Conservation (phyloP, 2,113 vertebrate genomes). For the Pelvicachromis taeniatus region DNA sequence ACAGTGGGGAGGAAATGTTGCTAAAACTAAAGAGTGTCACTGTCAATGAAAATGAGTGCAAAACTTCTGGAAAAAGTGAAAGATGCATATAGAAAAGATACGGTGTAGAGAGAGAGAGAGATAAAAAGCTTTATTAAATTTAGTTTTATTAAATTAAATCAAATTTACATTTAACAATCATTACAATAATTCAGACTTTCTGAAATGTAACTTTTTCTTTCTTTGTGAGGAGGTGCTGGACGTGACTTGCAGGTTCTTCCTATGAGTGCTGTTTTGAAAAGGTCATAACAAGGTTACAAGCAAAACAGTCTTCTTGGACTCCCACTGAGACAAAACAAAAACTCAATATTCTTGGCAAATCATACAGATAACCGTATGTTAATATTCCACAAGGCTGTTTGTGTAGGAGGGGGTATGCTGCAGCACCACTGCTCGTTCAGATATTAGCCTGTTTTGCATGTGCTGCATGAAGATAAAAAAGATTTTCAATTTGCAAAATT, state of each 20-base stretch:
- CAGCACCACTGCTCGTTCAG: neutral
- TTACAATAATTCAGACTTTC: neutral
- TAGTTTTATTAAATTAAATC: neutral
- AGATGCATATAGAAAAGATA: neutral
- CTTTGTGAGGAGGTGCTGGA: neutral
- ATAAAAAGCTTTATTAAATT: neutral
- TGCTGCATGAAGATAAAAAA: neutral
- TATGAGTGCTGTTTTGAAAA: neutral
- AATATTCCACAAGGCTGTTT: neutral
- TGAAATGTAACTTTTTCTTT: neutral
- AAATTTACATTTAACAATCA: neutral
- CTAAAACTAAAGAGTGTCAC: neutral
- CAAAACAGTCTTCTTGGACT: neutral
- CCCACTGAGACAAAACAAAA: neutral
- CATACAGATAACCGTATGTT: neutral
- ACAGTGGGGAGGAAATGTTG: neutral
- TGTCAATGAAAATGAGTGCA: neutral
- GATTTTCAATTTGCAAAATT: neutral
- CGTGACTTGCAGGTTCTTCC: neutral
- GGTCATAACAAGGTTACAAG: neutral
- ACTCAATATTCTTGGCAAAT: neutral
- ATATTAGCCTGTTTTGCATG: neutral
- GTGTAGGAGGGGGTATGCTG: neutral
- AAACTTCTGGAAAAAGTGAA: neutral
- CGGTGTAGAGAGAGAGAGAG: neutral